phyloP scores from a whole-genome alignment of 2,888 invertebrate genomes.

The Eristalinus sepulchralis region DNA sequence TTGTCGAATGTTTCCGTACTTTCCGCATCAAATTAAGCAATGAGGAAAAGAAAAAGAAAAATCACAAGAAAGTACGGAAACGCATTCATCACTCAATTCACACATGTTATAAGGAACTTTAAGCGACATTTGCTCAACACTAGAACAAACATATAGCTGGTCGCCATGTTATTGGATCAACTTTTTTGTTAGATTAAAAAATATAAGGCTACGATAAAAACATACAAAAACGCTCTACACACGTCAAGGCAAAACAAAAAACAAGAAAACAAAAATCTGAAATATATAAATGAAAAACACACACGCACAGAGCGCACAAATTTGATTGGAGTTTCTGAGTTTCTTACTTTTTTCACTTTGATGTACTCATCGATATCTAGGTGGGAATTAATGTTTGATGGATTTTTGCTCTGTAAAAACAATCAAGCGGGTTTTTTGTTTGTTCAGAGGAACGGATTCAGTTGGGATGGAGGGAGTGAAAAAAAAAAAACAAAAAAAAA shows the following conservation, averaged over 20 bases:
- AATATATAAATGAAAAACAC: not conserved
- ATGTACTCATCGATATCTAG: slow-evolving; percentile 53
- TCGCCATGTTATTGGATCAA: too few species aligned
- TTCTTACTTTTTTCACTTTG: slow-evolving; percentile 57
- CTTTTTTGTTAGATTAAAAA: too few species aligned
- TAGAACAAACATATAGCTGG: too few species aligned
- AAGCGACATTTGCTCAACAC: too few species aligned
- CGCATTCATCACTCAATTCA: too few species aligned
- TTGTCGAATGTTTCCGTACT: too few species aligned
- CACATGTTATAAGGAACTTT: too few species aligned
- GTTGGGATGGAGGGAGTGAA: not conserved
- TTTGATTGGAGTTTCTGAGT: not conserved
- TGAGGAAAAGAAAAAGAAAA: too few species aligned
- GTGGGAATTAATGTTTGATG: slow-evolving; percentile 29
- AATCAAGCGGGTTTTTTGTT: slow-evolving; percentile 25
- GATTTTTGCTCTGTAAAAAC: slow-evolving; percentile 39
- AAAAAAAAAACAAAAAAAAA: not conserved
- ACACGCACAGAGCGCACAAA: not conserved
- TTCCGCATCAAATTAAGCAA: too few species aligned
- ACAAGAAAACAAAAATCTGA: not conserved
- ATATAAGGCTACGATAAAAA: too few species aligned
- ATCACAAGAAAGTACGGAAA: too few species aligned
- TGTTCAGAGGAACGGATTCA: not conserved
- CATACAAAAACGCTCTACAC: too few species aligned
- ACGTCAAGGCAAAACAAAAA: not conserved